phyloP scores from a whole-genome alignment of 1,140 invertebrate genomes.

The Galendromus occidentalis region DNA sequence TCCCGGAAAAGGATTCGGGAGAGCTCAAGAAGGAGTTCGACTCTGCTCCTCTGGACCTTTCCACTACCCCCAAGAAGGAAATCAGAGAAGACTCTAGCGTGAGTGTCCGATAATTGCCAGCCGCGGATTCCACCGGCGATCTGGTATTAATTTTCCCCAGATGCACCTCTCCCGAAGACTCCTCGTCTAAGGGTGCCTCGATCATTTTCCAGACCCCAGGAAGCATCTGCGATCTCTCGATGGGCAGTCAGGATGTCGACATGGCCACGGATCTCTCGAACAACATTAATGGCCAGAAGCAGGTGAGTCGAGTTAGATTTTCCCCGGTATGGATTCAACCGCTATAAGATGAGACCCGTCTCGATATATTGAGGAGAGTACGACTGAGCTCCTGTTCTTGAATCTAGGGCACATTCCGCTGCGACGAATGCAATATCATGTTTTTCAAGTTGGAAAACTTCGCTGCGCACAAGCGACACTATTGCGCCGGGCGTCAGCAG shows the following conservation, averaged over 20 bases:
- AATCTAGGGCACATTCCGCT: constrained; percentile 25
- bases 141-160: not conserved
- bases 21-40: not conserved
- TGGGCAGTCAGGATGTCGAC: not conserved
- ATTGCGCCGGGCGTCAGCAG: constrained; percentile 51
- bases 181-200: not conserved
- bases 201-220: not conserved
- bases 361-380: too few species aligned
- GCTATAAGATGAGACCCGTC: too few species aligned
- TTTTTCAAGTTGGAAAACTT: constrained; percentile 92
- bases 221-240: not conserved
- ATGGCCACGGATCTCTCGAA: not conserved
- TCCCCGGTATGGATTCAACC: too few species aligned
- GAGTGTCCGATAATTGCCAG: not conserved
- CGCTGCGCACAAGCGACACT: constrained; percentile 75
- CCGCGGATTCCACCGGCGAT: not conserved
- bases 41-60: not conserved
- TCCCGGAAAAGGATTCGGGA: not conserved
- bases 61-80: not conserved
- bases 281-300: not conserved
- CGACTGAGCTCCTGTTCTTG: too few species aligned
- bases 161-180: not conserved
- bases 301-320: not conserved
- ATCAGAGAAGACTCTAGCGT: not conserved
- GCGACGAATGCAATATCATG: constrained; percentile 87